Conservation (phyloP, 2,797 vertebrate species). For the Dallia pectoralis region DNA sequence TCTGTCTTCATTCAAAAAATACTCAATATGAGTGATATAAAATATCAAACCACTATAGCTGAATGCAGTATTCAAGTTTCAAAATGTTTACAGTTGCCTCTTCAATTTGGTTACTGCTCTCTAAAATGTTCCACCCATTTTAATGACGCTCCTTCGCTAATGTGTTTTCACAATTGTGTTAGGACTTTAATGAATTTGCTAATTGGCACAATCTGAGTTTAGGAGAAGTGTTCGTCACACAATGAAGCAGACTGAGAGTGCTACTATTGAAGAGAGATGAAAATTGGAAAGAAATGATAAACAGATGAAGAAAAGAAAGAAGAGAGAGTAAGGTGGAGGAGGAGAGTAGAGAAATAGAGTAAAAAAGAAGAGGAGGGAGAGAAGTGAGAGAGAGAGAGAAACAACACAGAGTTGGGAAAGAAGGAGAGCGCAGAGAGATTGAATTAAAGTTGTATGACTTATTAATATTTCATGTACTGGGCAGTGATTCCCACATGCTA, state of each 20-base stretch:
- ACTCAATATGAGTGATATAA: conserved; percentile 11
- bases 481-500: conserved; percentile 79
- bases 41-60: conserved; percentile 7
- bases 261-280: conserved; percentile 2
- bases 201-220: conserved; percentile 39
- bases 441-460: conserved; percentile 93
- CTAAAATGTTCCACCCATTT: conserved; percentile 26
- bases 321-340: conserved; percentile 27
- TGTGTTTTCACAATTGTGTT: conserved; percentile 48
- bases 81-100: conserved; percentile 26
- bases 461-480: conserved; percentile 94
- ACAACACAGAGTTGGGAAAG: conserved; percentile 41
- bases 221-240: conserved; percentile 54
- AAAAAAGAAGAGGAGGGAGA: background rate
- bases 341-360: conserved; percentile 5
- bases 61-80: conserved; percentile 33
- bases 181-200: conserved; percentile 54
- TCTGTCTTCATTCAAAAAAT: background rate
- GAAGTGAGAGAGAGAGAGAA: conserved; percentile 31
- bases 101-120: conserved; percentile 35
- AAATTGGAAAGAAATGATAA: background rate
- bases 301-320: background rate
- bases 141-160: conserved; percentile 51
- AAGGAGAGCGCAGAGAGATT: conserved; percentile 58
- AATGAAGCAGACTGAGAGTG: conserved; percentile 25